Base-by-base conservation (phyloP, 2,888 invertebrate genomes). In the Gonocerus acuteangulatus region DNA sequence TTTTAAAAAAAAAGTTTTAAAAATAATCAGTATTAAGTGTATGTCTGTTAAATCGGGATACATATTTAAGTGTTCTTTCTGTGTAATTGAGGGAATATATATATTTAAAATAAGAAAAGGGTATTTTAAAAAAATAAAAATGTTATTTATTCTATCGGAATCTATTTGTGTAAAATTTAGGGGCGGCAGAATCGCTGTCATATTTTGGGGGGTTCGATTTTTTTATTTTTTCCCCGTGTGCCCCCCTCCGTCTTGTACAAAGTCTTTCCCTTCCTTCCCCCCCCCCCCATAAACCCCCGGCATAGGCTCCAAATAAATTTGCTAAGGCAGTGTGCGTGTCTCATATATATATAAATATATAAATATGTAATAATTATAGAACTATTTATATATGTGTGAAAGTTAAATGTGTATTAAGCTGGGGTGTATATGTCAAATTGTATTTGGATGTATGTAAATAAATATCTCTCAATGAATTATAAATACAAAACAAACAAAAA, bases 401-500 rank as follows among this genome's bases (percentile, higher is more conserved):
- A 27, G 1, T 19, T 21, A 34, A 11, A 57, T 57, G 19, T 57
- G 57, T 19, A 47, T 23, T 39, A 47, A 45, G 47, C 57, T 57
- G 57, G 57, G 57, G 57, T 57, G 57, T 57, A 58, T 62, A 57
- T 62, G 32, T 57, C n/a, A 27, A 60, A 27, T 22, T 57, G 21
- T 49, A 34, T 58, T 23, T 49, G 45, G 34, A 56, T 62, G 57
- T 62, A 58, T 62, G 48, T 61, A 62, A 44, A 62, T 57, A 58
- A 48, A 61, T 39, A 13, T 65, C 39, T 63, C 59, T 23, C 49
- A 59, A 54, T 49, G 15, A 34, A 48, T 48, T 59, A 59, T 59
- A 48, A 27, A n/a, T n/a, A n/a, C n/a, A n/a, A 36, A 23, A 44
- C n/a, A 22, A 42, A 27, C 39, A 21, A 15, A 39, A 57, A 57